A percentile compares a stretch with the other conserved stretches of the same genome.
Conservation (phyloP, 1,140 invertebrate species). For the Drosophila triauraria region DNA sequence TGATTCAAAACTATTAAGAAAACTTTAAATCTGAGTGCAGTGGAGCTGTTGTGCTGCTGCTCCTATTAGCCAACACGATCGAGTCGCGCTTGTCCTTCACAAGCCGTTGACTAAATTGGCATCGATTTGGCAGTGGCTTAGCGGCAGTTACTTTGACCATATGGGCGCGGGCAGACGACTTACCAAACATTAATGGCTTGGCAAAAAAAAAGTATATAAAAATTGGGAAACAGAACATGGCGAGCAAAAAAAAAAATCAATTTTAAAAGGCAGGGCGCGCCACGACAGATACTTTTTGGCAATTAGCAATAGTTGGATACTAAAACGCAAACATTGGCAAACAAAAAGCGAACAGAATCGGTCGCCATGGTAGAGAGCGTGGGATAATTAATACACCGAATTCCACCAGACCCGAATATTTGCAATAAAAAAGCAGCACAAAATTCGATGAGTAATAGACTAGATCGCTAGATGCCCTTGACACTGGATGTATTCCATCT, state of each 20-base stretch:
- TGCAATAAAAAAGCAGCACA: constrained; percentile 33
- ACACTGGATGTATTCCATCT: constrained; percentile 25
- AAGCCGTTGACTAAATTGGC: constrained; percentile 78
- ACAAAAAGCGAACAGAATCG: constrained; percentile 32
- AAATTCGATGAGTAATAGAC: constrained; percentile 35
- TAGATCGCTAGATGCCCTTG: constrained; percentile 39
- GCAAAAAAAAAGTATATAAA: constrained; percentile 23
- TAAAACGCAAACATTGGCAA: constrained; percentile 40
- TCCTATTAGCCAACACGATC: constrained; percentile 64
- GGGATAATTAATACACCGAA: constrained; percentile 51
- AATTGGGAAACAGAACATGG: constrained; percentile 31
- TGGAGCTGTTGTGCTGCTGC: constrained; percentile 44
- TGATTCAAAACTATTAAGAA: too few relatives aligned
- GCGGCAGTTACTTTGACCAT: constrained; percentile 64
- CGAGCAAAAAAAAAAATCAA: constrained; percentile 41
- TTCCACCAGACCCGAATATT: constrained; percentile 38
- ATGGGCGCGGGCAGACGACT: constrained; percentile 73
- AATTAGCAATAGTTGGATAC: constrained; percentile 61
- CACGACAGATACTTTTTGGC: constrained; percentile 52
- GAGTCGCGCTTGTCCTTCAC: constrained; percentile 66
- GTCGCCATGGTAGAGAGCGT: constrained; percentile 42
- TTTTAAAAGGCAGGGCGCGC: constrained; percentile 58
- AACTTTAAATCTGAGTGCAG: background rate
- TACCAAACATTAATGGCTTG: constrained; percentile 59
- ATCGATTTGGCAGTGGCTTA: constrained; percentile 76